Base-by-base conservation (phyloP, 1,140 invertebrate genomes). In the Steinernema khuongi region DNA sequence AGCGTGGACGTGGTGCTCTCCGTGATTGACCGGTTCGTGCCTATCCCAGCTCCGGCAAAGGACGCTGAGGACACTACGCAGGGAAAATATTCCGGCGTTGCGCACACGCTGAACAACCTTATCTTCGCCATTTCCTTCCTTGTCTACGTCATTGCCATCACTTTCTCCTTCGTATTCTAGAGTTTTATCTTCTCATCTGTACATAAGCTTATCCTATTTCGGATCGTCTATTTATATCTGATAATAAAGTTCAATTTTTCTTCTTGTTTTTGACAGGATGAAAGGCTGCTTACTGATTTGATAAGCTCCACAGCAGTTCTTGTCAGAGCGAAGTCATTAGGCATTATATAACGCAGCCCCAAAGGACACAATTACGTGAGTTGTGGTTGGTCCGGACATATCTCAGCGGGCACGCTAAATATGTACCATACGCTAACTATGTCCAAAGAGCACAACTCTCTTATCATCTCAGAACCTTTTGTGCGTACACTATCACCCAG, bases 81-180 rank as follows among this genome's bases (percentile, higher is more conserved):
- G 28, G 31, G 67, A 31, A 29, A 44, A 70, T 76, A 81, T 33
- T 67, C 79, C 18, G 70, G 74, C 67, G 71, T 81, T 14, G 80
- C 80, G 26, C 77, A 79, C 68, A 74, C 75, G 22, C 31, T 81
- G 28, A 81, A 81, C 44, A 79, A 81, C 71, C 33, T 79, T 41
- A 70, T 81, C 14, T 81, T 81, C 43, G 71, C 72, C 22, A 73
- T 81, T 36, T 71, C 69, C 29, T 71, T 74, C 32, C 30, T 77
- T 68, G 31, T 81, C 33, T 81, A 81, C 71, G 69, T 77, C 36
- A 29, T 81, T 29, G 77, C 77, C 29, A 79, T 81, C 60, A 69
- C 79, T 44, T 81, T 74, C 70, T 81, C 72, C 1, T 81, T 81
- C 66, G 72, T 81, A 30, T 74, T 81, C 36, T 81, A 68, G 72